Base-by-base conservation (phyloP, 2,797 vertebrate genomes). In the Tadarida brasiliensis region DNA sequence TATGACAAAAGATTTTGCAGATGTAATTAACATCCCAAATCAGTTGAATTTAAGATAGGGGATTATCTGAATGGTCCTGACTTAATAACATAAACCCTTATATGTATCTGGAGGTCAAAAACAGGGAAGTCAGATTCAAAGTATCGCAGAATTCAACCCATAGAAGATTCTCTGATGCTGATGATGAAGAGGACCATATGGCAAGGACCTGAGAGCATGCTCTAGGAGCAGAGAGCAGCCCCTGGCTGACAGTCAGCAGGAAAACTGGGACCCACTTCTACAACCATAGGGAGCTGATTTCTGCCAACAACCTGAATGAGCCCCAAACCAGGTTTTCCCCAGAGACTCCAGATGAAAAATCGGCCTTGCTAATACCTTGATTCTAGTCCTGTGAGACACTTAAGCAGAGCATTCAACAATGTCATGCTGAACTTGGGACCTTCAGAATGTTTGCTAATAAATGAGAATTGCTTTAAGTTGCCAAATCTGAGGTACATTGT, bases 371-470 rank as follows among this genome's bases (percentile, higher is more conserved):
- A 3, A 59, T 30, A 39, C 11, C 33, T 59, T 86, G 3, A 10
- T 44, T 76, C 83, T 56, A 74, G 14, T 22, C 63, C 22, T 47
- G 5, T 68, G 56, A 57, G 56, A 76, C 59, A 80, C 4, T 6
- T 2, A 54, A n/a, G 59, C 39, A 87, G 57, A 78, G 19, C 15
- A 35, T 49, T 74, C 76, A 57, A 16, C 16, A 20, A 33, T 5
- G 22, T 15, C 30, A 57, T 67, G 39, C 3, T n/a, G 15, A 87
- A 80, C 20, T 63, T 51, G 11, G 24, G 19, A 65, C 4, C 71
- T 73, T 33, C 56, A 78, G 51, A 85, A 81, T 63, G 8, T 33
- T 86, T 86, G 39, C 47, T 91, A 76, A 93, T 61, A 82, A 88
- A 67, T n/a, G 16, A 65, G 7, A 77, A 39, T 51, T 59, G 20